These are phyloP conservation scores for Dicrurus megarhynchus DNA, from an alignment of 2,113 vertebrate genomes.

Conservation along the genomic window DNA sequence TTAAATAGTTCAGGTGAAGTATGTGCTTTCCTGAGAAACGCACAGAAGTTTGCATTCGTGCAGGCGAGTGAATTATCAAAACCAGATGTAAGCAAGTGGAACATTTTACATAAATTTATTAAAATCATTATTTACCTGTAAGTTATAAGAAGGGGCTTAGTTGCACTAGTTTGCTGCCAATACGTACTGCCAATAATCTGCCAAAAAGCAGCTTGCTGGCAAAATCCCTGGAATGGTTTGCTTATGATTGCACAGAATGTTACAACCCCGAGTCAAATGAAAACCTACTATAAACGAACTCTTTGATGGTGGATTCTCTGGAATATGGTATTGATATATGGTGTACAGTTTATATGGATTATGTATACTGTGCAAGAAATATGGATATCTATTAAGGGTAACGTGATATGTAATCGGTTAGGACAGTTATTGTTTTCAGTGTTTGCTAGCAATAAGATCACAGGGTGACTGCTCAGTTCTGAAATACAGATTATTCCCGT, in stretches of 20 bases:
- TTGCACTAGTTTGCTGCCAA: slow-evolving; percentile 46
- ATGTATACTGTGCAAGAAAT: slow-evolving; percentile 55
- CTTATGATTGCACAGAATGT: slow-evolving; percentile 43
- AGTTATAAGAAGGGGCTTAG: slow-evolving; percentile 64
- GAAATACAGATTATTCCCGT: not conserved
- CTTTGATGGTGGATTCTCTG: slow-evolving; percentile 65
- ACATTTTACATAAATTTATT: slow-evolving; percentile 71
- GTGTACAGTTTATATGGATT: slow-evolving; percentile 37
- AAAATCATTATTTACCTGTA: slow-evolving; percentile 75
- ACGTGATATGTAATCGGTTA: slow-evolving; percentile 49
- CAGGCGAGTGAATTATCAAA: slow-evolving; percentile 52
- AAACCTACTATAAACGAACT: slow-evolving; percentile 52
- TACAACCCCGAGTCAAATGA: slow-evolving; percentile 49
- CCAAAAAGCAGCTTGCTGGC: slow-evolving; percentile 61
- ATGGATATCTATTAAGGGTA: slow-evolving; percentile 52
- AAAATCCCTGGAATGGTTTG: slow-evolving; percentile 48
- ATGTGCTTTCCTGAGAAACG: slow-evolving; percentile 12
- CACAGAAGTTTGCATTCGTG: slow-evolving; percentile 22
- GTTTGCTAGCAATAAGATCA: slow-evolving; percentile 51
- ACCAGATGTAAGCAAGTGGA: slow-evolving; percentile 67
- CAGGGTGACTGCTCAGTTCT: slow-evolving; percentile 26
- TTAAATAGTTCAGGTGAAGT: slow-evolving; percentile 58
- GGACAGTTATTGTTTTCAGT: slow-evolving; percentile 63
- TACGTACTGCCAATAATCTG: slow-evolving; percentile 64
- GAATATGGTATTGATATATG: slow-evolving; percentile 66